A percentile compares a stretch with the other conserved stretches of the same genome.
Conservation (phyloP, 2,888 invertebrate genomes). For the Cryptophagus acutangulus region DNA sequence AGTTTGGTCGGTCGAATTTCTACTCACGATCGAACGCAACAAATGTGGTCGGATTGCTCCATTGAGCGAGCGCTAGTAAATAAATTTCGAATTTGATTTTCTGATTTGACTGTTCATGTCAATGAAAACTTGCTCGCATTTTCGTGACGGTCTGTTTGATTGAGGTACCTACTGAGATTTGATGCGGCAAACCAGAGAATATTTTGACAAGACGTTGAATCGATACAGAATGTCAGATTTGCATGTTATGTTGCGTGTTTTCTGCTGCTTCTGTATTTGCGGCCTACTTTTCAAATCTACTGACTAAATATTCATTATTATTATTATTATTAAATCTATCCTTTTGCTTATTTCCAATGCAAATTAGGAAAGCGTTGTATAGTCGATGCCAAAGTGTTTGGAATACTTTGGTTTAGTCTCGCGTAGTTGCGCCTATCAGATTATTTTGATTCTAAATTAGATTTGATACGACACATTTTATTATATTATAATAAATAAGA, state of each 20-base stretch:
- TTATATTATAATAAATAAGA: no score
- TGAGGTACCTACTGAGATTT: no score
- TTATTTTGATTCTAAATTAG: no score
- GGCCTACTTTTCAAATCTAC: constrained; percentile 8
- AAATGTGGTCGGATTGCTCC: neutral
- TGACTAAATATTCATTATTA: neutral
- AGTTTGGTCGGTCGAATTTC: neutral
- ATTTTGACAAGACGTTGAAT: constrained; percentile 4
- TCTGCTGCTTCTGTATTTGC: constrained; percentile 2
- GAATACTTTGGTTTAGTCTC: no score
- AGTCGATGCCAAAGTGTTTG: no score
- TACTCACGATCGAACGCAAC: constrained; percentile 2
- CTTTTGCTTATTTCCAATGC: neutral
- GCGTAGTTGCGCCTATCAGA: no score
- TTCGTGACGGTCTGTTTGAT: constrained; percentile 3
- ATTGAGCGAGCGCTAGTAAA: neutral
- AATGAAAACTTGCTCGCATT: no score
- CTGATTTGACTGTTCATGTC: no score
- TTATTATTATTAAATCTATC: neutral
- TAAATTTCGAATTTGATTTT: constrained; percentile 3
- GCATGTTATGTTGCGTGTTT: constrained; percentile 7
- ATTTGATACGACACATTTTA: no score
- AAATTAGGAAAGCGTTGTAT: no score
- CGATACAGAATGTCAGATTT: constrained; percentile 4
- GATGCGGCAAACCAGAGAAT: constrained; percentile 6